A percentile compares a stretch with the other conserved stretches of the same genome.
phyloP scores from a whole-genome alignment of 2,113 vertebrate genomes.

The Puma concolor region DNA sequence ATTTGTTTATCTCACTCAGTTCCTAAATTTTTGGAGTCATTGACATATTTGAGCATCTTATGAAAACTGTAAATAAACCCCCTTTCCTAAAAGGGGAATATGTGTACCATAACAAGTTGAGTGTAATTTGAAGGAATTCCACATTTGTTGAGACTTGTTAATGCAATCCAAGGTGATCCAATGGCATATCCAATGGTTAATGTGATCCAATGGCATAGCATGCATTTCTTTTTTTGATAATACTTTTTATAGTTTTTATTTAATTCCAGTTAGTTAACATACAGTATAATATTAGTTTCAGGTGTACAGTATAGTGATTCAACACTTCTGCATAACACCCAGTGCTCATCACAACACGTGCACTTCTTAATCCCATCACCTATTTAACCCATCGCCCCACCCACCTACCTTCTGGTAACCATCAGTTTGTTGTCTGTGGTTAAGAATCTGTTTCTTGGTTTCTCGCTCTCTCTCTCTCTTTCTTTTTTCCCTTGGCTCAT shows the following conservation, averaged over 20 bases:
- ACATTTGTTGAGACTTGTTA: neutral
- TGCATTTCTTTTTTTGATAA: neutral
- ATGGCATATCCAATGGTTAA: too few species aligned
- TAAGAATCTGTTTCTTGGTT: neutral
- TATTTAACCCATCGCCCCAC: neutral
- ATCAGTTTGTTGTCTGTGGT: neutral
- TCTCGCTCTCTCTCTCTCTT: neutral
- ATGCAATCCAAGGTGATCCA: neutral
- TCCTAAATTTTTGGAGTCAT: neutral
- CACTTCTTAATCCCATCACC: neutral
- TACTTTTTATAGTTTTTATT: neutral
- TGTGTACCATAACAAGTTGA: neutral
- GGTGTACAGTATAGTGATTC: neutral
- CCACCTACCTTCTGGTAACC: neutral
- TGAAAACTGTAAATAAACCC: neutral
- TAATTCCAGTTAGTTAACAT: neutral
- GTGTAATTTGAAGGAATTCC: neutral
- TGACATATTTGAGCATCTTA: neutral
- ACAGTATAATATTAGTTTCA: neutral
- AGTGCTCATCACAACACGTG: neutral
- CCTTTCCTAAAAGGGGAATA: neutral
- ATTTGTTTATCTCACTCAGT: neutral
- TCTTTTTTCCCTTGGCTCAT: too few species aligned
- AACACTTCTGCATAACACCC: neutral
- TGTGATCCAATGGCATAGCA: too few species aligned